Evolutionary conservation across 64 coral and sea anemone species (phyloP), one percentile per base, ranked within the genome.

Genomic region (Catalaphyllia jardinei): DNA sequence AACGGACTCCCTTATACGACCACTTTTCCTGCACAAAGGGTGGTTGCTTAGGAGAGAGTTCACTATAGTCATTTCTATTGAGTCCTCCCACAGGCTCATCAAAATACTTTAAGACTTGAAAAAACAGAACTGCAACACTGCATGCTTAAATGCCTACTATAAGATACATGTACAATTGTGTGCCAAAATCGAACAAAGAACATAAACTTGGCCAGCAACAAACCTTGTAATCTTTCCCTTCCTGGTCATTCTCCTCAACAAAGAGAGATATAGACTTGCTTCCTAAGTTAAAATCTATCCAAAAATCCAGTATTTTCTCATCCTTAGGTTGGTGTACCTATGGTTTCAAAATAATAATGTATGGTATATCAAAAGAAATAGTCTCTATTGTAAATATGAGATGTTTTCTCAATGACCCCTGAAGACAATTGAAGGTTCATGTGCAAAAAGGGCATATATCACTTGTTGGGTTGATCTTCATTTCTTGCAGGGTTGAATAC

Each of bases 221-320:
- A 71, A 85, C 81, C 81, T 85, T 71, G 33, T 50, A 46, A 71
- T 85, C 42, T 46, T 46, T 85, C 25, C 24, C 81, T 51, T 69
- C 22, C 6, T 50, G 18, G 81, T 85, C 62, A 51, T 13, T 15
- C 17, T 85, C 81, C 81, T 85, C 62, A 69, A 85, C 63, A 71
- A 69, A 69, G 8, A 85, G 61, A 1, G 62, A 71, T 8, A 85
- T 71, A 22, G 35, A 85, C 63, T 71, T 49, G 39, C 81, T 85
- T 51, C 62, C 33, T 10, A 71, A 50, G 81, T 85, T 85, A 39
- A 69, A 85, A 71, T 85, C 81, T 25, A 85, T 64, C 81, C 81
- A 85, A 85, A 85, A 85, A 4, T 85, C 81, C 4, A 1, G 10
- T 67, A 85, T 85, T 50, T 52, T 71, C 12, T 38, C 31, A 85